Conservation (phyloP, 2,113 vertebrate genomes). For the Donacobius atricapilla region DNA sequence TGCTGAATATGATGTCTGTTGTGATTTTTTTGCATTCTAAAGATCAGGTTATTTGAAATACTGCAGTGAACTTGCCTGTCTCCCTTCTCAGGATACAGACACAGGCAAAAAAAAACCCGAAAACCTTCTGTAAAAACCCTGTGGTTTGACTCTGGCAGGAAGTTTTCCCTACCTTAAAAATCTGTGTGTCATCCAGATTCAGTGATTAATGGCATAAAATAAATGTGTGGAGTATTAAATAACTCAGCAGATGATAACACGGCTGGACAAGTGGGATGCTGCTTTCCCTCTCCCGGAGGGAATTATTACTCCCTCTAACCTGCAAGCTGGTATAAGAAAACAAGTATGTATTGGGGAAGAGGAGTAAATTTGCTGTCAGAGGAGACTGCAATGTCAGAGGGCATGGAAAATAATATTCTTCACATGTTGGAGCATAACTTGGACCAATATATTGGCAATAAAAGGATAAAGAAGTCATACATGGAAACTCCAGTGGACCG, state of each 20-base stretch:
- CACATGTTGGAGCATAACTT: not conserved
- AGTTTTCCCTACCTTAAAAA: not conserved
- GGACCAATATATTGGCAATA: not conserved
- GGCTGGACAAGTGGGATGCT: not conserved
- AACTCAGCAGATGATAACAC: not conserved
- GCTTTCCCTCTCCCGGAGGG: not conserved
- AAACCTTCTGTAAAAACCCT: not conserved
- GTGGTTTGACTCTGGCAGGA: not conserved
- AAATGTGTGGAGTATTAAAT: not conserved
- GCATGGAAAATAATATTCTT: not conserved
- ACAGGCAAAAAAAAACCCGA: not conserved
- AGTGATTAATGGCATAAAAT: not conserved
- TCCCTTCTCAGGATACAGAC: not conserved
- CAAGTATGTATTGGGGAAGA: not conserved
- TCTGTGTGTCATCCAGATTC: not conserved
- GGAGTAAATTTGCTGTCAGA: not conserved
- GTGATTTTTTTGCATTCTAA: not conserved
- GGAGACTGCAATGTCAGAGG: not conserved
- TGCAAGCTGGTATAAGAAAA: not conserved
- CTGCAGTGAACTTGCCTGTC: not conserved
- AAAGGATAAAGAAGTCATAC: not conserved
- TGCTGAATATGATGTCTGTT: not conserved
- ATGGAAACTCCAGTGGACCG: rapidly evolving
- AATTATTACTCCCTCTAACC: not conserved
- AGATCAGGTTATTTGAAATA: not conserved